Evolutionary conservation across 37 sponge, comb jelly and placozoan genomes (phyloP).

Genomic region (Bolinopsis microptera): DNA sequence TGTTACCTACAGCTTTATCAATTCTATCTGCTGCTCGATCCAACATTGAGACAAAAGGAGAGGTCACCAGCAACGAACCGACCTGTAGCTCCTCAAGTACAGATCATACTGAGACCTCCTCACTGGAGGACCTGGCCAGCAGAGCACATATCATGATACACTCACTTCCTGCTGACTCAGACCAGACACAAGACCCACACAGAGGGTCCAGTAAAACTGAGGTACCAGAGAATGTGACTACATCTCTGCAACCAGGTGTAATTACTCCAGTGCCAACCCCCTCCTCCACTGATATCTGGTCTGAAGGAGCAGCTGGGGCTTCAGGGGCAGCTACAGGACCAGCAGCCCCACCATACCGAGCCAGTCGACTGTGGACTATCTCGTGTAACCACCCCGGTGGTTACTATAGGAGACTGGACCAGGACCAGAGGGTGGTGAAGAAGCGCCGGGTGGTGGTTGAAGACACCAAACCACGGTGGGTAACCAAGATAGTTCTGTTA

Average conservation of each 20-base stretch:
- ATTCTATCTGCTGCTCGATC: constrained; percentile 43
- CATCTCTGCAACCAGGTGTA: neutral
- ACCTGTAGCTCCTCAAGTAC: neutral
- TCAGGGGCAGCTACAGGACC: too few species aligned
- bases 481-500: constrained; percentile 52
- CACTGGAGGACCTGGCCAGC: too few species aligned
- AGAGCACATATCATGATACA: too few species aligned
- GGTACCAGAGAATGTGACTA: neutral
- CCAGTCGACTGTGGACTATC: constrained; percentile 45
- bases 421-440: neutral
- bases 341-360: neutral
- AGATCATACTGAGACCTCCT: neutral
- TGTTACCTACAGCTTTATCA: constrained; percentile 37
- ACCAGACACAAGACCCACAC: neutral
- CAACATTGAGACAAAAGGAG: constrained; percentile 34
- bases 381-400: constrained; percentile 61
- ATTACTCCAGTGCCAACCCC: neutral
- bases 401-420: neutral
- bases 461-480: neutral
- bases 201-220: too few species aligned
- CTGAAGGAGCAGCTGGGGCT: neutral
- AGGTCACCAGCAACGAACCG: neutral
- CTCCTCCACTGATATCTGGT: neutral
- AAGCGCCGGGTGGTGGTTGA: neutral
- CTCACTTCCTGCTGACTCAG: neutral